phyloP scores from a whole-genome alignment of 2,888 invertebrate species.

The Microchrysa polita region DNA sequence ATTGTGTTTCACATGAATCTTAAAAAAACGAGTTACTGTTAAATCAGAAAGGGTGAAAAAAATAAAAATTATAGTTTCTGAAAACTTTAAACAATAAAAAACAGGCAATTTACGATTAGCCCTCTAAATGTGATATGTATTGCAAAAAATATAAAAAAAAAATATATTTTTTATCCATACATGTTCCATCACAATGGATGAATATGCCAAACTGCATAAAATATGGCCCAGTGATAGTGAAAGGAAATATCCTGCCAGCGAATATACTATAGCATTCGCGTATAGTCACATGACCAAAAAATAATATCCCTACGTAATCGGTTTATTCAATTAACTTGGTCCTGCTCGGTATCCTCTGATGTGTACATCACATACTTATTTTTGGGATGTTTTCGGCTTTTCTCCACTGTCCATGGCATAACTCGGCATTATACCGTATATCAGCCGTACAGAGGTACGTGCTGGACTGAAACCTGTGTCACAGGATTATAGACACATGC shows the following conservation, averaged over 20 bases:
- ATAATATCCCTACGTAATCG: constrained; percentile 51
- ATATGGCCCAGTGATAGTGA: no score
- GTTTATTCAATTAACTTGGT: constrained; percentile 54
- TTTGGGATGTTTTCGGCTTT: constrained; percentile 44
- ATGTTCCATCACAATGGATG: not conserved
- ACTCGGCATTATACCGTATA: no score
- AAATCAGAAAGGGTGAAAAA: no score
- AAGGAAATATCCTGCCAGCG: no score
- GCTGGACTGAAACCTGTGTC: not conserved
- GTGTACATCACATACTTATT: constrained; percentile 29
- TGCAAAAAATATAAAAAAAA: no score
- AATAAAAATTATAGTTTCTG: no score
- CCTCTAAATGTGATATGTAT: no score
- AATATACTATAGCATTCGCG: no score
- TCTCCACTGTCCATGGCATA: constrained; percentile 20
- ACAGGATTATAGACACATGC: constrained; percentile 13
- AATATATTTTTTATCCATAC: not conserved
- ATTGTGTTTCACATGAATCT: no score
- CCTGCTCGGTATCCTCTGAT: constrained; percentile 42
- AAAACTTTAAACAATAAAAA: no score
- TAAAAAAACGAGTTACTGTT: no score
- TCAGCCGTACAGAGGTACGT: not conserved
- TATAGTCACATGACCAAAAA: not conserved
- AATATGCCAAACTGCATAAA: not conserved
- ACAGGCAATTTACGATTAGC: no score